Evolutionary conservation across 1,140 invertebrate species (phyloP), one percentile per base, ranked within the genome.

Genomic region (Kradibia gibbosae): DNA sequence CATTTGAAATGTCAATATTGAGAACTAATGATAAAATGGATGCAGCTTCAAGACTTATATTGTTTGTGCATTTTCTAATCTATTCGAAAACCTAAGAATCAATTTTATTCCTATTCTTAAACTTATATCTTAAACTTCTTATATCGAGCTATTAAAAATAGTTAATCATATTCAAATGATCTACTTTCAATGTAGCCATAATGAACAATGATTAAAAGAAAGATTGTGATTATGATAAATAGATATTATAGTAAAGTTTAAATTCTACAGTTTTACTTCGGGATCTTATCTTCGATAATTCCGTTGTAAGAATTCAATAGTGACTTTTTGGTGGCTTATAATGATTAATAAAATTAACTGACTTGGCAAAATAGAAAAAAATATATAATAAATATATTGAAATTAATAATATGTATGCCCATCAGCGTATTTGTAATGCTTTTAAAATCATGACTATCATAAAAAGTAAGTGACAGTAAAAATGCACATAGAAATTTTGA

Each of bases 341-440:
- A 36, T 22, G 60, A 65, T 65, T 36, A 36, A 36, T 36, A 65
- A 65, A 65, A 65, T 65, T 65, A 65, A 65, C 36, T 20, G 31
- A 65, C 1, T 65, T 17, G 60, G 60, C 15, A 2, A 17, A 11
- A 2, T 36, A 36, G 5, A 13, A 60, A 31, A 13, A 60, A 60
- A n/a, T 36, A 13, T 22, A 2, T 1, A 28, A 60, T 20, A 60
- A 60, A 36, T 36, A 5, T 36, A 36, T 65, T 65, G 13, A 65
- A 65, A 36, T 65, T 36, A 17, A 65, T 65, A 36, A 36, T 20
- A 20, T 65, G 34, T 22, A 34, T 36, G 4, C 31, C 13, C n/a
- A 31, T 36, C 17, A 28, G 60, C 57, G 22, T 1, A 57, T 57
- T 57, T n/a, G 57, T 31, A 62, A 31, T 57, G 22, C 60, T 65